Percentiles rank a stretch among this genome's conserved stretches.
Conservation (phyloP, 2,888 invertebrate species). For the Xiphydria camelus region DNA sequence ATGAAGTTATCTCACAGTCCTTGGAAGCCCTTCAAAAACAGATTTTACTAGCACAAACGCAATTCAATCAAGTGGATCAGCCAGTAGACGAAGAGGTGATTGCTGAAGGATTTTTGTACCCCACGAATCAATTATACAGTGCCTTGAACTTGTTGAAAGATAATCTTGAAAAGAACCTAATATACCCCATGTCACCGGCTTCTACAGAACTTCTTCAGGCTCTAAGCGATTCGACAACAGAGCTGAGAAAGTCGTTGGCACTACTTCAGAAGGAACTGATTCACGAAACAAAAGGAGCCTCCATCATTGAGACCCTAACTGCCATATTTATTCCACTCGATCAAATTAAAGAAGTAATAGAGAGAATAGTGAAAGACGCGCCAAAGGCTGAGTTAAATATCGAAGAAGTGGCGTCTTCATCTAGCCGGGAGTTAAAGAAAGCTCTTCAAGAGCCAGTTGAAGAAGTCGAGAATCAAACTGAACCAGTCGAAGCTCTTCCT, state of each 20-base stretch:
- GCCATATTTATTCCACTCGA: slow-evolving; percentile 43
- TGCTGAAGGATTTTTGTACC: slow-evolving; percentile 51
- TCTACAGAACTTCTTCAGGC: slow-evolving; percentile 30
- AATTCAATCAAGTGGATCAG: slow-evolving; percentile 39
- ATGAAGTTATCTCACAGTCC: slow-evolving; percentile 39
- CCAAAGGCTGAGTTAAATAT: slow-evolving; percentile 2
- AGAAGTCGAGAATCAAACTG: slow-evolving; percentile 7
- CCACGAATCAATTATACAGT: slow-evolving; percentile 42
- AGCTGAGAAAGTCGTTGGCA: slow-evolving; percentile 35
- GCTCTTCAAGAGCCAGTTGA: no score
- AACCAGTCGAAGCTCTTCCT: no score
- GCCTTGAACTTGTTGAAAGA: slow-evolving; percentile 37
- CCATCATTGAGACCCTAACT: slow-evolving; percentile 46
- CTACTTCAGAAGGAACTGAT: slow-evolving; percentile 38
- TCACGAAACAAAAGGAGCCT: slow-evolving; percentile 33
- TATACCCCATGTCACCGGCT: slow-evolving; percentile 6
- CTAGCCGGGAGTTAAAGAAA: slow-evolving; percentile 8
- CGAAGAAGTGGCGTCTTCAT: slow-evolving; percentile 7
- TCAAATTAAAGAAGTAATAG: slow-evolving; percentile 31
- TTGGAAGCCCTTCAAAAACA: slow-evolving; percentile 46
- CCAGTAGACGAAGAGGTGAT: slow-evolving; percentile 48
- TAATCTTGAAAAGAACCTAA: slow-evolving; percentile 21
- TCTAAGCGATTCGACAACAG: slow-evolving; percentile 35
- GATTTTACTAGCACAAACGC: slow-evolving; percentile 39
- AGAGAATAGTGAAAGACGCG: slow-evolving; percentile 5